These are phyloP conservation scores for Trissonchulus latispiculum DNA, from an alignment of 2,888 invertebrate genomes.

Conservation along the genomic window DNA sequence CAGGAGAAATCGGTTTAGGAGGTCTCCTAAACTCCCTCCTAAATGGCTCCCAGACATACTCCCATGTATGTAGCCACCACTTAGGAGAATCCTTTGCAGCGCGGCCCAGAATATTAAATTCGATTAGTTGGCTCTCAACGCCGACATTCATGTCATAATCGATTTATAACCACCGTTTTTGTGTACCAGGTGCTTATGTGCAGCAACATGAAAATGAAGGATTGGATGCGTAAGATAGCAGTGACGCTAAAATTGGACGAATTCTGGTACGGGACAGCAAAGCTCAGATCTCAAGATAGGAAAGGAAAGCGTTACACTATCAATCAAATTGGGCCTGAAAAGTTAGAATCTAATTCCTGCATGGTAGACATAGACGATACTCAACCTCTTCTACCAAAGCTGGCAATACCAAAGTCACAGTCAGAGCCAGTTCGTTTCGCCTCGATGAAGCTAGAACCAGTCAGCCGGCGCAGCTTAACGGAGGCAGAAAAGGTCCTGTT, in stretches of 20 bases:
- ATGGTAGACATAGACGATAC: not conserved
- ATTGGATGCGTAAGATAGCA: constrained; percentile 2
- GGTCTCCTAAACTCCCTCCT: no score
- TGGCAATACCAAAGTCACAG: not conserved
- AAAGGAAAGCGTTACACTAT: not conserved
- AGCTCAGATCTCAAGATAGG: not conserved
- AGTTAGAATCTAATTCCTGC: no score
- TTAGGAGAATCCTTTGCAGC: no score
- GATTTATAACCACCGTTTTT: no score
- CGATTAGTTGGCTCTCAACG: no score
- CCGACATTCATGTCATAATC: no score
- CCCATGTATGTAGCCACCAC: no score
- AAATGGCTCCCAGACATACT: no score
- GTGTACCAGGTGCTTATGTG: no score
- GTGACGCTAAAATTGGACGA: constrained; percentile 1
- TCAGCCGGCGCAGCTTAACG: not conserved
- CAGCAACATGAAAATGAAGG: not conserved
- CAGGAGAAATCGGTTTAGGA: no score
- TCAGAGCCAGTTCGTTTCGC: not conserved
- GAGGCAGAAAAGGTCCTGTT: not conserved
- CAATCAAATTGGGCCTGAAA: no score
- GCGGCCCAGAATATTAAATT: no score
- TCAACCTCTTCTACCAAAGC: not conserved
- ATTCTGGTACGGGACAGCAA: not conserved
- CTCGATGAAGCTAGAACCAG: not conserved